Conservation (phyloP, 2,888 invertebrate species). For the Pollenia amentaria region DNA sequence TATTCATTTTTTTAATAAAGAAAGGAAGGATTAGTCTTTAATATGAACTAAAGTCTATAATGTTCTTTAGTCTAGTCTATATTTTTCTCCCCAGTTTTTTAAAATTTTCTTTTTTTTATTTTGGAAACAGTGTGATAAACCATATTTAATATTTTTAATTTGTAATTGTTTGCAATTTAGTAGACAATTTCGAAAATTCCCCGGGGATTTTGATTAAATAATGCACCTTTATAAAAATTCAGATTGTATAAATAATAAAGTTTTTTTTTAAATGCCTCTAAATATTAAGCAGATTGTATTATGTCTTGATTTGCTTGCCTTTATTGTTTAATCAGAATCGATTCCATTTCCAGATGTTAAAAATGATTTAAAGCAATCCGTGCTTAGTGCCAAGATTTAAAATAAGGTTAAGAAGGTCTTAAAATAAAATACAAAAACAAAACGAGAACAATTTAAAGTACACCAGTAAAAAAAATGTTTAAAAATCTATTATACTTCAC, state of each 20-base stretch:
- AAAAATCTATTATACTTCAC: neutral
- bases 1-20: too few relatives aligned
- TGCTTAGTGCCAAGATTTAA: too few relatives aligned
- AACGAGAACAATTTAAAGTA: neutral
- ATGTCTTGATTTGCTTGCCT: neutral
- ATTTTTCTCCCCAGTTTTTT: too few relatives aligned
- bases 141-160: conserved; percentile 6
- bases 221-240: conserved; percentile 13
- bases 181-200: conserved; percentile 22
- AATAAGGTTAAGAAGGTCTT: too few relatives aligned
- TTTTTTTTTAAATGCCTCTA: neutral
- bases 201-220: conserved; percentile 11
- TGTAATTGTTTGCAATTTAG: neutral
- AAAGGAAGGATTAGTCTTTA: too few relatives aligned
- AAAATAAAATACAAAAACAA: neutral
- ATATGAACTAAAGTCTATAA: too few relatives aligned
- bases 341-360: conserved; percentile 3
- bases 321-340: neutral
- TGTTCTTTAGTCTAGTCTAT: too few relatives aligned
- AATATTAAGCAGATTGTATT: neutral
- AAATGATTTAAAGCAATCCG: neutral
- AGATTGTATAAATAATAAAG: conserved; percentile 1
- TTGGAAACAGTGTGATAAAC: conserved; percentile 21
- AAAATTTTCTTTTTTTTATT: neutral
- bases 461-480: neutral